Percentiles rank a stretch among this genome's conserved stretches.
Evolutionary conservation across 1,140 invertebrate species (phyloP).

Genomic region (Mamestra configurata): DNA sequence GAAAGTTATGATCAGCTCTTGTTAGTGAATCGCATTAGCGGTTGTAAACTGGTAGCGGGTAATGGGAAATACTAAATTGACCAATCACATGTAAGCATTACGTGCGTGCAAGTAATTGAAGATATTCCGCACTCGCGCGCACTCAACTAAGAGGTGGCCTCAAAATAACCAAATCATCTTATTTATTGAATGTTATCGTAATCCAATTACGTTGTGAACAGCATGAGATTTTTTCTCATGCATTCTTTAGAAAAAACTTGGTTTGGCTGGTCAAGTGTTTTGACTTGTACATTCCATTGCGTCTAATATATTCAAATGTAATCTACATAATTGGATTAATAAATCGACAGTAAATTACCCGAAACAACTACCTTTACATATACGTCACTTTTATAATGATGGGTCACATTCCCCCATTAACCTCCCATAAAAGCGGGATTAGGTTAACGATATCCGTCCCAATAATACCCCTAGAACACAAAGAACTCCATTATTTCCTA

Average conservation of each 20-base stretch:
- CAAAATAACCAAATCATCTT: constrained; percentile 41
- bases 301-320: not conserved
- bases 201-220: constrained; percentile 37
- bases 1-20: constrained; percentile 46
- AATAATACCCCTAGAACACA: constrained; percentile 3
- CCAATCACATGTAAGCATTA: constrained; percentile 57
- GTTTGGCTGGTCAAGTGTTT: not conserved
- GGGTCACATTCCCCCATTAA: constrained; percentile 8
- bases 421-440: constrained; percentile 1
- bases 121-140: constrained; percentile 25
- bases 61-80: constrained; percentile 63
- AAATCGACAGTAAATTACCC: not conserved
- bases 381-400: not conserved
- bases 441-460: constrained; percentile 20
- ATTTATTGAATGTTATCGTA: constrained; percentile 39
- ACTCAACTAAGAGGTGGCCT: not conserved
- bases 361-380: no score
- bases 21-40: constrained; percentile 51
- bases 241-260: constrained; percentile 3
- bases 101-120: constrained; percentile 57
- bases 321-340: not conserved
- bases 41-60: constrained; percentile 46
- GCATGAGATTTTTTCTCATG: constrained; percentile 22
- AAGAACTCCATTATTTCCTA: constrained; percentile 24
- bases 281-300: constrained; percentile 1